Base-by-base conservation (phyloP, 2,888 invertebrate genomes). In the Oxyteleia sp. region DNA sequence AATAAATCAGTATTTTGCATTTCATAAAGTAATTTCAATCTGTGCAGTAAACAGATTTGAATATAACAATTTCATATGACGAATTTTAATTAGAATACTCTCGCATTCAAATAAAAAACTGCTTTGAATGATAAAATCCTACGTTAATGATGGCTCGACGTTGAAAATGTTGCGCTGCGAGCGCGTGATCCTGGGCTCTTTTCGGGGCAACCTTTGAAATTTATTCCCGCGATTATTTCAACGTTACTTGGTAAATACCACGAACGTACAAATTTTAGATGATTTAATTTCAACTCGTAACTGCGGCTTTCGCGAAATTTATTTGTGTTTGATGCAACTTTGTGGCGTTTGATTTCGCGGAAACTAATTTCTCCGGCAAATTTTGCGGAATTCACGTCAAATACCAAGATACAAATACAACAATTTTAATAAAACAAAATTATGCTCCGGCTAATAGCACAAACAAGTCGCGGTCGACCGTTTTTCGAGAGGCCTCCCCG, bases 251-350 rank as follows among this genome's bases (percentile, higher is more conserved):
- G 61, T 47, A 80, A 74, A 72, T 53, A 72, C 61, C 66, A 35
- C 51, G 51, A 29, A 61, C 61, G 53, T 53, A 68, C 66, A 55
- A 68, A 63, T 81, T 81, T 81, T 49, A 38, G 55, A 74, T 81
- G 74, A 81, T 81, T 74, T 61, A 74, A 74, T 81, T 81, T 81
- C 23, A 61, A 41, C 68, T 63, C 47, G 68, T 15, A 66, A 66
- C 71, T 51, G 64, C 45, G 71, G 64, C 79, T 72, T 71, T 59
- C 64, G 64, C 43, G 57, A 72, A 72, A 79, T 66, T 72, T 79
- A 72, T 71, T 79, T 72, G 79, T 72, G 79, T 72, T 71, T 72
- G 71, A 72, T 59, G 71, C 57, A 79, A 80, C 80, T 80, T 80
- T 38, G 55, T 68, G 38, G 61, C 51, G 63, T 81, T 81, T 81